Conservation (phyloP, 2,113 vertebrate genomes). For the Vidua macroura region DNA sequence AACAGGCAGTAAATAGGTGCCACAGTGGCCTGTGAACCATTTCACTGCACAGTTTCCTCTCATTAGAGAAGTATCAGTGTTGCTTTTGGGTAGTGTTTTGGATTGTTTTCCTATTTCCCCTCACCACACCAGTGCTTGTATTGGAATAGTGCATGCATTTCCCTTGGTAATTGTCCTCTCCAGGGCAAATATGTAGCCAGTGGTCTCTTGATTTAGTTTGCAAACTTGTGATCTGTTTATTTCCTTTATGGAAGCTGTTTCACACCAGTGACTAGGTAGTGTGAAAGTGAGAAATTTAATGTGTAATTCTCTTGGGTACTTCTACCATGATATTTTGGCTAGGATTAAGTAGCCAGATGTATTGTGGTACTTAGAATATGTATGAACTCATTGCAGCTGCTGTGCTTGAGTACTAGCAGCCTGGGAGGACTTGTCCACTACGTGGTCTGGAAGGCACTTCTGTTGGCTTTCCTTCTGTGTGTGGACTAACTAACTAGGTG, state of each 20-base stretch:
- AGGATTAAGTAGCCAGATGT: not conserved
- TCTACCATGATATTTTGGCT: not conserved
- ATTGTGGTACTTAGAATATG: not conserved
- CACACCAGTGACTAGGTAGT: not conserved
- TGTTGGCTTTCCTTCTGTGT: not conserved
- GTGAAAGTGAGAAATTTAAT: not conserved
- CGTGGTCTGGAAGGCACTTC: not conserved
- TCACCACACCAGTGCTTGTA: not conserved
- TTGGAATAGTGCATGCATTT: fast-evolving
- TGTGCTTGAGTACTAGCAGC: not conserved
- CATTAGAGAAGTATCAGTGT: fast-evolving
- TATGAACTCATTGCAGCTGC: not conserved
- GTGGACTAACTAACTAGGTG: not conserved
- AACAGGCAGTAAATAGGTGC: not conserved
- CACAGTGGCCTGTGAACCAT: not conserved
- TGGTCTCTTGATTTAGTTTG: not conserved
- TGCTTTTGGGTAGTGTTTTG: not conserved
- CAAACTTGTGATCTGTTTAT: not conserved
- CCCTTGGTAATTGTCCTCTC: not conserved
- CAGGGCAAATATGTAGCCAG: not conserved
- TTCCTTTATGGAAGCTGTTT: not conserved
- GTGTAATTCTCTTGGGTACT: not conserved
- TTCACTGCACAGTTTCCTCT: not conserved
- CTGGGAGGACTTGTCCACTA: not conserved
- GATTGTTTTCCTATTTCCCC: not conserved